A percentile compares a stretch with the other conserved stretches of the same genome.
Evolutionary conservation across 2,888 invertebrate genomes (phyloP).

Genomic region (Nemotelus pantherinus): DNA sequence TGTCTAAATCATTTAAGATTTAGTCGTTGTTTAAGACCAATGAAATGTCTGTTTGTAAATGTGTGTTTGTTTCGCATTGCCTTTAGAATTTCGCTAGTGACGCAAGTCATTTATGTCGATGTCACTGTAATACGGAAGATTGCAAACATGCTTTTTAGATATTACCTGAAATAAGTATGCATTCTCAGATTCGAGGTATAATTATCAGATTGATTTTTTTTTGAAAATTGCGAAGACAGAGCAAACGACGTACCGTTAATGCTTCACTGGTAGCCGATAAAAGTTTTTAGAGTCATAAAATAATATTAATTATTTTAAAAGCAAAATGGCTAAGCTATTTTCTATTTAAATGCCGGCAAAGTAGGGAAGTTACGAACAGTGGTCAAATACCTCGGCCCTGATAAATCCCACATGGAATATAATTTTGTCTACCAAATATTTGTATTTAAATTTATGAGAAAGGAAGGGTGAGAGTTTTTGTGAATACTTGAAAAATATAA

Average conservation of each 20-base stretch:
- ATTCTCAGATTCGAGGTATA: constrained; percentile 24
- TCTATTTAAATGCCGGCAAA: constrained; percentile 12
- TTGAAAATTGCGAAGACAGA: background rate
- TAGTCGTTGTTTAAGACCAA: too few species aligned
- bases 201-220: background rate
- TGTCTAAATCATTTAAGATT: too few species aligned
- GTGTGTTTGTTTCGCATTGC: too few species aligned
- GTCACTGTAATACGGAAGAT: constrained; percentile 5
- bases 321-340: constrained; percentile 19
- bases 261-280: constrained; percentile 3
- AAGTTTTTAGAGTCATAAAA: background rate
- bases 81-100: too few species aligned
- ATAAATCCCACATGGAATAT: constrained; percentile 6
- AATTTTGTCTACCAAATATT: background rate
- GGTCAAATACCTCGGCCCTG: constrained; percentile 13
- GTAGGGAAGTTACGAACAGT: background rate
- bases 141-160: constrained; percentile 7
- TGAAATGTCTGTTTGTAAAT: too few species aligned
- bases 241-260: constrained; percentile 6
- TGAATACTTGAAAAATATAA: too few species aligned
- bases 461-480: too few species aligned
- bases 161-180: constrained; percentile 2
- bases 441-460: too few species aligned
- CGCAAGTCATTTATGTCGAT: background rate
- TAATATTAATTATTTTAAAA: constrained; percentile 4